Evolutionary conservation across 1,140 invertebrate species (phyloP), one percentile per base, ranked within the genome.

Genomic region (Trachelipus rathkii): DNA sequence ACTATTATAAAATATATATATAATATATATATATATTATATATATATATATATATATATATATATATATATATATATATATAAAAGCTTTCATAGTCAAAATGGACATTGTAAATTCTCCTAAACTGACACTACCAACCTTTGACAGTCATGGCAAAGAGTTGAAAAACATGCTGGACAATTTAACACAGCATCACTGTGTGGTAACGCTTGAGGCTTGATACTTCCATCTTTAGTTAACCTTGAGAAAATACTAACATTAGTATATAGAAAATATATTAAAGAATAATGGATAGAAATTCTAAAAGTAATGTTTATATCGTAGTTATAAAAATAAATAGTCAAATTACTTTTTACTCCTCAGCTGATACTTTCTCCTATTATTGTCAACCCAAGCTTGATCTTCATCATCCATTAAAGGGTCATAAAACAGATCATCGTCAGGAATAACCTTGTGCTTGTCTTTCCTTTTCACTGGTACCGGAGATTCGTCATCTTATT

Each of bases 131-230:
- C 33, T 33, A 33, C 81, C 79, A 82, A 88, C 86, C 86, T 86
- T 81, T 90, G 89, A 84, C 89, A 90, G 80, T 90, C 89, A 19
- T 87, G 78, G 81, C 89, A 89, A 0, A 90, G 78, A 10, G 87
- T 83, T 10, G 85, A 86, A 85, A 90, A 88, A 84, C 89, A 90
- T 8, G 88, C 88, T 24, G 89, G 89, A 83, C 89, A 90, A 81
- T 90, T 89, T 13, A 90, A 82, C 9, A 90, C 86, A 8, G 89
- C 89, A 86, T 90, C 89, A 80, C 85, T 86, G 67, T 82, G 84
- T 24, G 84, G 84, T 67, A 84, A 68, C 13, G 72, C 72, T 15
- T 77, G 71, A 24, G 67, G 71, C 15, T 73, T 73, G n/a, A 43
- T 9, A 13, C 8, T 50, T 10, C 23, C 21, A 19, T 10, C 7